These are phyloP conservation scores for Acanthococcus lagerstroemiae DNA, from an alignment of 2,888 invertebrate species.

Conservation along the genomic window DNA sequence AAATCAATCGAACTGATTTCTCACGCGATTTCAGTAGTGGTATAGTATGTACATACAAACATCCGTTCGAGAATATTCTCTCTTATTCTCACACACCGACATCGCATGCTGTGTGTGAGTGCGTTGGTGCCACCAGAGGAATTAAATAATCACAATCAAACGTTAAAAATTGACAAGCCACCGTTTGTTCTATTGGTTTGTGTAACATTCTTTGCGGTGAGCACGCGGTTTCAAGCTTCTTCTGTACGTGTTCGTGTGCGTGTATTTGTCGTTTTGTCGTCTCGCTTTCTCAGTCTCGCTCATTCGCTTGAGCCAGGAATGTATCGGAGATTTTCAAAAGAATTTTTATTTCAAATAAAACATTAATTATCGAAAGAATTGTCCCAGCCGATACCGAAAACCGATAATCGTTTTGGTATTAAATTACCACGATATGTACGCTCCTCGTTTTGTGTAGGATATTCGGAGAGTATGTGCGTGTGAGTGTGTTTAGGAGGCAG, in stretches of 20 bases:
- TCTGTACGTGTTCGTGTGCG: not conserved
- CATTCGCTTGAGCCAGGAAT: slow-evolving; percentile 1
- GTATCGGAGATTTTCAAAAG: slow-evolving; percentile 21
- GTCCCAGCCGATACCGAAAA: slow-evolving; percentile 23
- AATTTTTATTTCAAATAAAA: slow-evolving; percentile 27
- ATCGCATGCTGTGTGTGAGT: too few relatives aligned
- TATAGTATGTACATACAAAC: too few relatives aligned
- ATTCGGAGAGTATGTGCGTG: too few relatives aligned
- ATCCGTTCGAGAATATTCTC: too few relatives aligned
- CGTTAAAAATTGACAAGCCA: not conserved
- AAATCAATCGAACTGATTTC: too few relatives aligned
- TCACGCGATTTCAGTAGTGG: too few relatives aligned
- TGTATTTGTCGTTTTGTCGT: not conserved
- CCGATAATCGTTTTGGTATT: slow-evolving; percentile 25
- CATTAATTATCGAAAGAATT: slow-evolving; percentile 28
- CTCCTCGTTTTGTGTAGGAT: not conserved
- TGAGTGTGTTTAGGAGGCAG: not conserved
- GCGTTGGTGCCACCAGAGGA: too few relatives aligned
- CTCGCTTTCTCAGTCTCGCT: not conserved
- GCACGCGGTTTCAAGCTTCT: not conserved
- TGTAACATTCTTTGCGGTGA: not conserved
- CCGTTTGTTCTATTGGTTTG: not conserved
- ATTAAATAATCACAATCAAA: not conserved
- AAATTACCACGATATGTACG: slow-evolving; percentile 11
- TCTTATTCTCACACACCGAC: too few relatives aligned